Evolutionary conservation across 2,113 vertebrate genomes (phyloP).

Genomic region (Oreochromis aureus): DNA sequence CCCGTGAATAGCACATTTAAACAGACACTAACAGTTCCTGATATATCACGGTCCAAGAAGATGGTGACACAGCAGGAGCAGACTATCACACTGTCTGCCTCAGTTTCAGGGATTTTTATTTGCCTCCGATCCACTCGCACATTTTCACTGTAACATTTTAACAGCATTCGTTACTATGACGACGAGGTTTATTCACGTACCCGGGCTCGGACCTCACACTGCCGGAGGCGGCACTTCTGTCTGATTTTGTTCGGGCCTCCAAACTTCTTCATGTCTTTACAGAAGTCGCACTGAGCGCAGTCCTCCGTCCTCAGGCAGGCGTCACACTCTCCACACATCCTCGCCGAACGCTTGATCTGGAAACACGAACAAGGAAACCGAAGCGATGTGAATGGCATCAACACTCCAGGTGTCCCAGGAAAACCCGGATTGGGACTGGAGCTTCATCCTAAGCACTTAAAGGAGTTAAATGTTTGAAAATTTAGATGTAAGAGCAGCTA

Average conservation of each 20-base stretch:
- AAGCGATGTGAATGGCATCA: background rate
- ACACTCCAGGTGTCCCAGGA: fast-evolving
- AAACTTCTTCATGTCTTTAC: slow-evolving; percentile 97
- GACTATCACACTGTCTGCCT: background rate
- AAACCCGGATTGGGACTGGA: background rate
- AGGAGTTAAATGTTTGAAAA: background rate
- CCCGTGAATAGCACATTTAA: background rate
- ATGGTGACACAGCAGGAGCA: background rate
- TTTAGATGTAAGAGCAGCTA: fast-evolving
- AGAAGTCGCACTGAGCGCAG: slow-evolving; percentile 91
- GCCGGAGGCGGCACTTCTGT: slow-evolving; percentile 88
- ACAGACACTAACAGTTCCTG: background rate
- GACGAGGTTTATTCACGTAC: slow-evolving; percentile 14
- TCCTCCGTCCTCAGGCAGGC: slow-evolving; percentile 88
- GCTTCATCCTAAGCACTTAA: background rate
- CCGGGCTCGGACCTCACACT: slow-evolving; percentile 89
- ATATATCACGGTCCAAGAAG: background rate
- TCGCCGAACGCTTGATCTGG: slow-evolving; percentile 86
- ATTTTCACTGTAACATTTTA: background rate
- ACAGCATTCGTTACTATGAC: background rate
- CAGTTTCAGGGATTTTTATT: background rate
- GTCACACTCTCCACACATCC: slow-evolving; percentile 92
- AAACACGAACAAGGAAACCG: background rate
- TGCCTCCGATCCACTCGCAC: background rate
- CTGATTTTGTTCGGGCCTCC: slow-evolving; percentile 94